A percentile compares a stretch with the other conserved stretches of the same genome.
Conservation (phyloP, 2,113 vertebrate species). For the Pelusios castaneus region DNA sequence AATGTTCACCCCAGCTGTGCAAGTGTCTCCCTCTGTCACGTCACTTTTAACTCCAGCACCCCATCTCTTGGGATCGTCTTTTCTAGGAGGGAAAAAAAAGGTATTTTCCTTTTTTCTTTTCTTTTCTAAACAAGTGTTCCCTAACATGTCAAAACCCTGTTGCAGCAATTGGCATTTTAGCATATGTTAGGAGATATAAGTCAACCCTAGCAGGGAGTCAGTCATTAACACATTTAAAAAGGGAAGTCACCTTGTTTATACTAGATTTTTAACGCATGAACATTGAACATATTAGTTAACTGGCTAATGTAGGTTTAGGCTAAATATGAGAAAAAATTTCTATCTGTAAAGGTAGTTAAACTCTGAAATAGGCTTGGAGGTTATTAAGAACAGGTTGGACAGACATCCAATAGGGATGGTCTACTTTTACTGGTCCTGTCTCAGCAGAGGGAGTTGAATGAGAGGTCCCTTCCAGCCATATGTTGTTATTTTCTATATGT, state of each 20-base stretch:
- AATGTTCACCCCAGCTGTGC: background rate
- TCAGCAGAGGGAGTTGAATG: no score
- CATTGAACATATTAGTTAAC: background rate
- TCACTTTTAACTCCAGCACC: background rate
- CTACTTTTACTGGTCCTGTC: no score
- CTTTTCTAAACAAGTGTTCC: no score
- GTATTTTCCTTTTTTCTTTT: background rate
- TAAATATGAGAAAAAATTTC: no score
- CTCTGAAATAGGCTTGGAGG: no score
- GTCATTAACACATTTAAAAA: background rate
- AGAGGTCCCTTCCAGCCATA: no score
- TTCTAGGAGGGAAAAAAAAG: background rate
- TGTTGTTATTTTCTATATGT: no score
- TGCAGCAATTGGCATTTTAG: background rate
- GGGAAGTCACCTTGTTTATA: background rate
- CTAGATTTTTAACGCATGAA: background rate
- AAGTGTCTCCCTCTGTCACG: background rate
- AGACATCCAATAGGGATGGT: no score
- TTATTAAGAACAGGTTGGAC: no score
- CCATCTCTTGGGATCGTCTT: background rate
- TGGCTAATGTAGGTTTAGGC: background rate
- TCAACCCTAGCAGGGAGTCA: background rate
- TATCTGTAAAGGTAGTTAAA: no score
- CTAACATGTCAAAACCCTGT: no score
- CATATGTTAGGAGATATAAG: background rate